Base-by-base conservation (phyloP, 64 coral and sea anemone species). In the Orbicella faveolata region DNA sequence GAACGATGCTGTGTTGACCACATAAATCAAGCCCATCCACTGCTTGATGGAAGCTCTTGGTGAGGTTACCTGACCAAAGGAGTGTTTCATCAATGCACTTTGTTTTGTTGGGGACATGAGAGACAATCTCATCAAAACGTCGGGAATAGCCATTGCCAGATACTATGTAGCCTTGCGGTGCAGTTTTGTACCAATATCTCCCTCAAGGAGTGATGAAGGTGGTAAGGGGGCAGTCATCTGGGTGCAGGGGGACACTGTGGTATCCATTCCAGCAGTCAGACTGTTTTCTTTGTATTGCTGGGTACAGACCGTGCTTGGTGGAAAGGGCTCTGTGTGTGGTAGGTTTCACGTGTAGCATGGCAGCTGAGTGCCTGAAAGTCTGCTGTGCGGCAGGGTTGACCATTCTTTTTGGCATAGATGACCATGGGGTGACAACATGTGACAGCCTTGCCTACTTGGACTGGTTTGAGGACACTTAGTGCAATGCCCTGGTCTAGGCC, bases 221-320 rank as follows among this genome's bases (percentile, higher is more conserved):
- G 88, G 88, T 89, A 54, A 89, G 88, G 77, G 81, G 88, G 59
- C 63, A 25, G 62, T 2, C 88, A 39, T 69, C 88, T 69, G 21
- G 0, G 65, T 90, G 88, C 9, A 67, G 88, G 36, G 88, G 88
- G 9, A 90, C 77, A 36, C 88, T 90, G 77, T 90, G 77, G 39
- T 90, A 90, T 26, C 88, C 88, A 53, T 90, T 90, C 88, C 77
- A 90, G 77, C 88, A 90, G 88, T 90, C 88, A 69, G 33, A 90
- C 88, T 12, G 88, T 80, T 63, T 90, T 90, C 34, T 75, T 91
- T 30, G 74, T 91, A 64, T 61, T 19, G 61, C 59, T 33, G 19
- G 79, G 79, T 61, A 91, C 57, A 15, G 89, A 91, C 35, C 52
- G 52, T 53, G 52, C 52, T 53, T 53, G 52, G 52, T 53, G 52